Evolutionary conservation across 2,888 invertebrate species (phyloP), one percentile per base, ranked within the genome.

Genomic region (Venusia cambrica): DNA sequence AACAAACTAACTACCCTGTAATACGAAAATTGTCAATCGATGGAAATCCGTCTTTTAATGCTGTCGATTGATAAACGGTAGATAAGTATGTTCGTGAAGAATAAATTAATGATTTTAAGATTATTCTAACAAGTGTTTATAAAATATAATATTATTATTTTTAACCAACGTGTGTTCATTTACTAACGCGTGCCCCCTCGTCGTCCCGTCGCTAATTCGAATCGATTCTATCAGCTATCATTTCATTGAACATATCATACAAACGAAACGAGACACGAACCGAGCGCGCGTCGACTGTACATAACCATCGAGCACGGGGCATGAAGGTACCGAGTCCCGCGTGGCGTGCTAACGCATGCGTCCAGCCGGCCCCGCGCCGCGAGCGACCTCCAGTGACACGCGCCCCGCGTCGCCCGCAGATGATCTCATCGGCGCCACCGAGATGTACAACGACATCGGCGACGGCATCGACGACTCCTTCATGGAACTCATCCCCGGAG

Each of bases 381-480:
- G n/a, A n/a, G n/a, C n/a, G 39, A 33, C 49, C 46, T 44, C 54
- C 41, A 41, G 46, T 39, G 51, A 46, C 67, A 68, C 55, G 71
- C 57, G 57, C 49, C 52, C 54, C 53, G n/a, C 53, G 62, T 62
- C 68, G 76, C 71, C 63, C 88, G 67, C 91, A 94, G 95, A 95
- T 91, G 94, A 95, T 74, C 90, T 94, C 88, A 93, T 95, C 88
- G 88, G 87, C 72, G 94, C 94, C 85, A 97, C 94, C 89, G 96
- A 97, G 90, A 92, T 92, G 85, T 97, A 92, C 92, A 96, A 96
- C 89, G 91, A 93, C 78, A 94, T 98, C 87, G 95, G 94, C 63
- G 94, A 97, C 80, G 97, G 95, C 88, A 91, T 98, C 90, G 97
- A 97, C 89, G 90, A 92, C 77, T 96, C 97, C 58, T 97, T 97